These are phyloP conservation scores for Cottoperca gobio DNA, from an alignment of 2,797 vertebrate species.

Conservation along the genomic window DNA sequence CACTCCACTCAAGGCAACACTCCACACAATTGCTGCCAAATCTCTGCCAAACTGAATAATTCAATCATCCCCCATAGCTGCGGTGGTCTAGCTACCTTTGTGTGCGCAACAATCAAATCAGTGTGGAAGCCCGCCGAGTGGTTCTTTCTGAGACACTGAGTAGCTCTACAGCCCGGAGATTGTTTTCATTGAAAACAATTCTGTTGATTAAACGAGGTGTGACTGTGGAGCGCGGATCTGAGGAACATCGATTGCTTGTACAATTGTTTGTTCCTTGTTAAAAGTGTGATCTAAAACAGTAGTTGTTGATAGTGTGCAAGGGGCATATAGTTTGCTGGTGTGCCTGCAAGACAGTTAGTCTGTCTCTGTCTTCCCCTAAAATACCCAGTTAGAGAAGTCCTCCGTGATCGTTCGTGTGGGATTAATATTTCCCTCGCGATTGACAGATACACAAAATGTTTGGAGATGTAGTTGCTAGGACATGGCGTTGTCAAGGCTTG, in stretches of 20 bases:
- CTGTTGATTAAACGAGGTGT: constrained; percentile 85
- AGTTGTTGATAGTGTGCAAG: constrained; percentile 58
- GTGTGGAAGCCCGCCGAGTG: constrained; percentile 75
- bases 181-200: constrained; percentile 86
- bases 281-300: constrained; percentile 81
- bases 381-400: constrained; percentile 41
- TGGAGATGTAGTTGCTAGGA: constrained; percentile 10
- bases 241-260: constrained; percentile 81
- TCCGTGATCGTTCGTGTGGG: not conserved
- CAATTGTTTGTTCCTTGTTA: constrained; percentile 84
- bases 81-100: constrained; percentile 78
- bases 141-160: constrained; percentile 79
- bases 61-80: constrained; percentile 84
- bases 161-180: constrained; percentile 79
- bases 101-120: constrained; percentile 84
- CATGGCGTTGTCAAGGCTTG: constrained; percentile 38
- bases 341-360: constrained; percentile 33
- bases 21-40: constrained; percentile 84
- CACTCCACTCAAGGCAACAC: constrained; percentile 86
- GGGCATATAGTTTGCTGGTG: constrained; percentile 43
- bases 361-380: constrained; percentile 26
- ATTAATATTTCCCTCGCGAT: constrained; percentile 29
- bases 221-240: constrained; percentile 78
- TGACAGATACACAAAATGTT: constrained; percentile 7
- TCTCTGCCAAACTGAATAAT: constrained; percentile 89